phyloP scores from a whole-genome alignment of 1,140 invertebrate genomes.

The Melitaea cinxia region DNA sequence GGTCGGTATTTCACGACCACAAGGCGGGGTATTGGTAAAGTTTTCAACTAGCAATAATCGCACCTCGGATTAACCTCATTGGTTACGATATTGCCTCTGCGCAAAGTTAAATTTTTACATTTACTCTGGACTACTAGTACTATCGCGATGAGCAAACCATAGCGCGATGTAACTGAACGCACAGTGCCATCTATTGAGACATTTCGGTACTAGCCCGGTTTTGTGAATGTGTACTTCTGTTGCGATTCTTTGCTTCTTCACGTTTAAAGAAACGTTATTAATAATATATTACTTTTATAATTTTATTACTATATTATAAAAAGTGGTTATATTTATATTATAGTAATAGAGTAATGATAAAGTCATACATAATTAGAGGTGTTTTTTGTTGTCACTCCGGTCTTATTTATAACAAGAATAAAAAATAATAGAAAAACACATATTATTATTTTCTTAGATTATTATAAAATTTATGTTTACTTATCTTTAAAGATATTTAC shows the following conservation, averaged over 20 bases:
- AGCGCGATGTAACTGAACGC: conserved; percentile 36
- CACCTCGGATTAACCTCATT: conserved; percentile 93
- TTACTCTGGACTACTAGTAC: background rate
- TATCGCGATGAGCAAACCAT: conserved; percentile 34
- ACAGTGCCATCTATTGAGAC: conserved; percentile 46
- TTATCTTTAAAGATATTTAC: no score
- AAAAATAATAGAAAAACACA: no score
- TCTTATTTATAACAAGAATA: no score
- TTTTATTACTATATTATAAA: background rate
- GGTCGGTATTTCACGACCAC: conserved; percentile 95
- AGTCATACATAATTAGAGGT: no score
- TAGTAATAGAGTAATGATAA: no score
- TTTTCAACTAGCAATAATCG: conserved; percentile 96
- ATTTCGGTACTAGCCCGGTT: conserved; percentile 13
- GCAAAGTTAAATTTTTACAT: conserved; percentile 83
- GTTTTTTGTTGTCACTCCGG: no score
- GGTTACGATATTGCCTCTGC: conserved; percentile 92
- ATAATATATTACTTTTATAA: no score
- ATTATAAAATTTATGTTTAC: no score
- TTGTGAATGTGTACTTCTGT: background rate
- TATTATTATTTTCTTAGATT: no score
- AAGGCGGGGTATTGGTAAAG: conserved; percentile 97
- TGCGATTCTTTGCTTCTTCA: no score
- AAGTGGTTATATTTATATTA: no score
- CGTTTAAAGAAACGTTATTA: no score